These are phyloP conservation scores for Pomatorhinus ruficollis DNA, from an alignment of 2,113 vertebrate genomes.

Conservation along the genomic window DNA sequence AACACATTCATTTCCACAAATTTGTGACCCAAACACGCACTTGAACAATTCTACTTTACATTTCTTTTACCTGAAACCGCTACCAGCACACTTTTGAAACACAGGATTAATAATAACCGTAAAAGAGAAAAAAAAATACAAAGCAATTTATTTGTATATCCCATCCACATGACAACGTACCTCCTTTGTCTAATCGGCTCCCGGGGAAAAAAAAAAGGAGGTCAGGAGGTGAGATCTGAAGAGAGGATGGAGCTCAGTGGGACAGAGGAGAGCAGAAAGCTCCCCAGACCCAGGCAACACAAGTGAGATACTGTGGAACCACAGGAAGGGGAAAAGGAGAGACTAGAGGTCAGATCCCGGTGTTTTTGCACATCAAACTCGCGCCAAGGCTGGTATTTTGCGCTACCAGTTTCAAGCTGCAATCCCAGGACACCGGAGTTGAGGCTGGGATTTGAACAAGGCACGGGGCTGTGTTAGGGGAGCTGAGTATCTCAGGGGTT, in stretches of 20 bases:
- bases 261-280: constrained; percentile 25
- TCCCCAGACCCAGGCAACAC: not conserved
- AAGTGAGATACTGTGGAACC: constrained; percentile 51
- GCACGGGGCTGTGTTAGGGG: not conserved
- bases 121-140: not conserved
- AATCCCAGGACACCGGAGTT: not conserved
- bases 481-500: accelerated
- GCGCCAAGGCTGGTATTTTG: not conserved
- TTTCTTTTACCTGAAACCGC: not conserved
- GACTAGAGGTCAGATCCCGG: constrained; percentile 40
- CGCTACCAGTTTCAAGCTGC: not conserved
- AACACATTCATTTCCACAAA: not conserved
- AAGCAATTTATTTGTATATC: not conserved
- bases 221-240: constrained; percentile 38
- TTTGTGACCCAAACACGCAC: not conserved
- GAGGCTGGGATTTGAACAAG: not conserved
- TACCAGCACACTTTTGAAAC: not conserved
- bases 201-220: not conserved
- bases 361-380: constrained; percentile 39
- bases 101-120: not conserved
- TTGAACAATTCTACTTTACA: not conserved
- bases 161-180: constrained; percentile 13
- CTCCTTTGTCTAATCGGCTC: constrained; percentile 18
- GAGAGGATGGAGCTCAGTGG: constrained; percentile 65
- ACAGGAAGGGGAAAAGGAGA: constrained; percentile 55